Conservation (phyloP, 2,888 invertebrate species). For the Andrena trimmerana region DNA sequence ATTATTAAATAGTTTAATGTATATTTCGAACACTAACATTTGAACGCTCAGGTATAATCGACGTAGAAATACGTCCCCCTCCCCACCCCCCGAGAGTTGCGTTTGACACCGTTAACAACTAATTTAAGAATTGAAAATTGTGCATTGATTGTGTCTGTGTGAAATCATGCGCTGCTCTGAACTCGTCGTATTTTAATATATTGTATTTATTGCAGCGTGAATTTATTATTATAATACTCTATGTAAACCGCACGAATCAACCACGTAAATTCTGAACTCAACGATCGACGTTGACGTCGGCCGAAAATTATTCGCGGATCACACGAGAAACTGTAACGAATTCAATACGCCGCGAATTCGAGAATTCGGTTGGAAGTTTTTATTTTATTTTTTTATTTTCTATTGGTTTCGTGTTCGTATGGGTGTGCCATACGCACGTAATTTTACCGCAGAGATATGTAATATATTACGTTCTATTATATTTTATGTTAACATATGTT, state of each 20-base stretch:
- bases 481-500: slow-evolving; percentile 19
- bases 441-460: slow-evolving; percentile 29
- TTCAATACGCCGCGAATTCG: slow-evolving; percentile 11
- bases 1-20: slow-evolving; percentile 5
- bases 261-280: background rate
- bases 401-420: background rate
- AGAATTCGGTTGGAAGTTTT: background rate
- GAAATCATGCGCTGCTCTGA: too few species aligned
- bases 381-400: background rate
- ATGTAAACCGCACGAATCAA: background rate
- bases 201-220: background rate
- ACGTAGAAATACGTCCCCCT: background rate
- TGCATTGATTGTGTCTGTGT: too few species aligned
- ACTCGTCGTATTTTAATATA: background rate
- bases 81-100: background rate
- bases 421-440: slow-evolving; percentile 11
- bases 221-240: background rate
- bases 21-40: background rate
- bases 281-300: too few species aligned
- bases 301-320: too few species aligned
- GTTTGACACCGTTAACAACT: background rate
- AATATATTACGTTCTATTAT: slow-evolving; percentile 35
- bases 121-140: background rate
- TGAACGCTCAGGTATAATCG: background rate
- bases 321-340: background rate